Conservation (phyloP, 2,888 invertebrate genomes). For the Andricus curvator region DNA sequence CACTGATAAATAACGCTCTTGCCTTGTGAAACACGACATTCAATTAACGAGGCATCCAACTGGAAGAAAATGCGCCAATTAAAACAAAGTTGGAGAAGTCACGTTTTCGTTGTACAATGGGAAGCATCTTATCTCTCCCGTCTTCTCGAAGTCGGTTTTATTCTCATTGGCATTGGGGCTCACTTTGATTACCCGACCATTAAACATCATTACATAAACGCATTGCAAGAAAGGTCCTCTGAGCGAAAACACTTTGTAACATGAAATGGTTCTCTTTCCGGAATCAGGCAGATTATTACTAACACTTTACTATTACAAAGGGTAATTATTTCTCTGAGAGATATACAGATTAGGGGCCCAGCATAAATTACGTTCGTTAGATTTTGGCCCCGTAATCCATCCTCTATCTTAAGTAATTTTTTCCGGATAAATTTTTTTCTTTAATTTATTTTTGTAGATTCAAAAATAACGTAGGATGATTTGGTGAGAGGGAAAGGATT, state of each 20-base stretch:
- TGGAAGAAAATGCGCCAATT: conserved; percentile 11
- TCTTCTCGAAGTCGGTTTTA: background rate
- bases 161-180: background rate
- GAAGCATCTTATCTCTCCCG: conserved; percentile 1
- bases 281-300: background rate
- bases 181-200: background rate
- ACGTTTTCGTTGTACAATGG: background rate
- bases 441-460: too few species aligned
- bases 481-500: too few species aligned
- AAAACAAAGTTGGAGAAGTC: conserved; percentile 25
- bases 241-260: conserved; percentile 4
- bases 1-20: conserved; percentile 28
- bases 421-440: too few species aligned
- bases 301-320: background rate
- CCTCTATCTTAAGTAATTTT: too few species aligned
- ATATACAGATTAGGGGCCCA: background rate
- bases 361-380: too few species aligned
- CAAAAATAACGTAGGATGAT: too few species aligned
- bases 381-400: too few species aligned
- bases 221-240: background rate
- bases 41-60: conserved; percentile 25
- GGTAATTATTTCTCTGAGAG: background rate
- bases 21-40: conserved; percentile 16
- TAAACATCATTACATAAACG: conserved; percentile 16
- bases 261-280: background rate